Percentiles rank a stretch among this genome's conserved stretches.
Evolutionary conservation across 2,797 vertebrate species (phyloP).

Genomic region (Perodicticus potto): DNA sequence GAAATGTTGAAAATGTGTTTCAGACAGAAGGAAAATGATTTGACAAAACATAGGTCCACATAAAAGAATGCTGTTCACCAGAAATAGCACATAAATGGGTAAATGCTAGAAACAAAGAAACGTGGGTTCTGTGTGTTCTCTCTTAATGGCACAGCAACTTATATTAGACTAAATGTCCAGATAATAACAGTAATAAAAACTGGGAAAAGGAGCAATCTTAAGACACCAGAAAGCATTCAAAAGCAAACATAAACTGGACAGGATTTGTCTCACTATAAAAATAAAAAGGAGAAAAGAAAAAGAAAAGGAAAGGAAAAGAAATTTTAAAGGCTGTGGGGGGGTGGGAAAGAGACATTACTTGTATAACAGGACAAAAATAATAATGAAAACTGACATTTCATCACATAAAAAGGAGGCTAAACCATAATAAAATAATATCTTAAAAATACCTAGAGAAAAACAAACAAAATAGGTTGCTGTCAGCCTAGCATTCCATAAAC

Average conservation of each 20-base stretch:
- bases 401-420: neutral
- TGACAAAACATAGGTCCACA: neutral
- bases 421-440: neutral
- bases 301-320: neutral
- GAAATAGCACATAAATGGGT: constrained; percentile 14
- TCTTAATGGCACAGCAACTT: neutral
- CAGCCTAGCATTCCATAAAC: neutral
- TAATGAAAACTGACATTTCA: constrained; percentile 30
- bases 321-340: neutral
- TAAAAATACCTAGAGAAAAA: neutral
- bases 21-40: constrained; percentile 61
- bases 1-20: neutral
- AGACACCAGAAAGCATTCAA: neutral
- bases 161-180: neutral
- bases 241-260: neutral
- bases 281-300: neutral
- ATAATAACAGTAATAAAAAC: constrained; percentile 1
- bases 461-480: neutral
- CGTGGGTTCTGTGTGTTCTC: neutral
- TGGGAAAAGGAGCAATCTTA: constrained; percentile 17
- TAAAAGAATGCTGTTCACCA: neutral
- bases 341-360: neutral
- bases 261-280: neutral
- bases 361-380: constrained; percentile 26
- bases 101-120: constrained; percentile 30